These are phyloP conservation scores for Notolabrus celidotus DNA, from an alignment of 2,797 vertebrate genomes.

Conservation along the genomic window DNA sequence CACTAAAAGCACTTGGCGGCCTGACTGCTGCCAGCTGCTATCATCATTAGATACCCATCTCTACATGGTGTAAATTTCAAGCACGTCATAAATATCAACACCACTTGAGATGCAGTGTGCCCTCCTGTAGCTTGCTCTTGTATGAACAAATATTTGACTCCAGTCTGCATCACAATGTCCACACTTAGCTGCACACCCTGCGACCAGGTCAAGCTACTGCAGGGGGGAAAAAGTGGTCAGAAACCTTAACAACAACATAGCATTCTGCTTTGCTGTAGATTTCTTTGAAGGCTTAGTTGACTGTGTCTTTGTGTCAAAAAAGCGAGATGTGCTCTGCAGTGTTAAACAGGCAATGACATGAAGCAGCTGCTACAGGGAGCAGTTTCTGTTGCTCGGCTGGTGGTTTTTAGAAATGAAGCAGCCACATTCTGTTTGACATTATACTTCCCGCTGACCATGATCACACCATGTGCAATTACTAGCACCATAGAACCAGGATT, in stretches of 20 bases:
- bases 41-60: slow-evolving; percentile 54
- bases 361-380: slow-evolving; percentile 55
- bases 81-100: slow-evolving; percentile 57
- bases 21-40: slow-evolving; percentile 42
- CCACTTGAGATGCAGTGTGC: slow-evolving; percentile 38
- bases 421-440: slow-evolving; percentile 31
- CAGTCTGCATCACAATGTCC: slow-evolving; percentile 31
- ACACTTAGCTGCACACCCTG: background rate
- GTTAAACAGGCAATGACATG: slow-evolving; percentile 41
- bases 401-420: slow-evolving; percentile 42
- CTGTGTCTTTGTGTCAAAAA: slow-evolving; percentile 22
- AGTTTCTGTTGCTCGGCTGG: slow-evolving; percentile 1
- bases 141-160: slow-evolving; percentile 48
- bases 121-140: slow-evolving; percentile 5
- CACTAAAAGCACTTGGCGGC: slow-evolving; percentile 31
- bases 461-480: background rate
- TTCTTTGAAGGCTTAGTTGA: slow-evolving; percentile 35
- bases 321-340: slow-evolving; percentile 17
- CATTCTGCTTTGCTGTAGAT: background rate
- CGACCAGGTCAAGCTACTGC: background rate
- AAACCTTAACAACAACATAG: background rate
- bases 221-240: slow-evolving; percentile 11
- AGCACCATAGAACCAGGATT: background rate
- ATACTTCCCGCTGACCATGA: slow-evolving; percentile 4
- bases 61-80: slow-evolving; percentile 53